Evolutionary conservation across 2,888 invertebrate genomes (phyloP).

Genomic region (Watsonalla cultraria): DNA sequence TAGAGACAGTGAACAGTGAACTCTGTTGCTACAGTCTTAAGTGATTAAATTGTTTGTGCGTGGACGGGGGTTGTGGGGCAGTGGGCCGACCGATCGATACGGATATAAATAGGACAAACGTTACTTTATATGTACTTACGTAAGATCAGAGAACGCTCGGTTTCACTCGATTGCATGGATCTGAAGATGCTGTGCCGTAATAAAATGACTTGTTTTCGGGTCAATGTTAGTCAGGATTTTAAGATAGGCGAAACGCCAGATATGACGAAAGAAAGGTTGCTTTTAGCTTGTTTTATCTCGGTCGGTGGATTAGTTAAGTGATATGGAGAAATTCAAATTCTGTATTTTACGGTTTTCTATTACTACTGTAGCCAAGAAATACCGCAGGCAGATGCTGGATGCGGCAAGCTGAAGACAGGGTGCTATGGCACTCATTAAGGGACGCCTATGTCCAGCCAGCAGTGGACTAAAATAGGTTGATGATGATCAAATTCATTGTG

Average conservation of each 20-base stretch:
- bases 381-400: no score
- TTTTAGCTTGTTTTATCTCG: neutral
- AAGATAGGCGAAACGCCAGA: no score
- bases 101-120: constrained; percentile 70
- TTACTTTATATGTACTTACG: constrained; percentile 27
- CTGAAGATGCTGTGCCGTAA: constrained; percentile 33
- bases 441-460: no score
- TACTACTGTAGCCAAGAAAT: no score
- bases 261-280: neutral
- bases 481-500: no score
- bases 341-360: no score
- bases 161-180: constrained; percentile 61
- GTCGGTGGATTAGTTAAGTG: no score
- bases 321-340: no score
- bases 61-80: constrained; percentile 61
- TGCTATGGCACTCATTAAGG: no score
- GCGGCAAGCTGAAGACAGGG: no score
- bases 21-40: constrained; percentile 37
- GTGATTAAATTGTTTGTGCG: constrained; percentile 43
- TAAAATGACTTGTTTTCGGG: constrained; percentile 34
- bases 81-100: constrained; percentile 73
- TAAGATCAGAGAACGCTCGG: constrained; percentile 46
- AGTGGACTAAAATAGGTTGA: no score
- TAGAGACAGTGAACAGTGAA: constrained; percentile 30
- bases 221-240: constrained; percentile 3